Percentiles rank a stretch among this genome's conserved stretches.
These are phyloP conservation scores for Spisula subtruncata DNA, from an alignment of 2,888 invertebrate genomes.

Conservation along the genomic window DNA sequence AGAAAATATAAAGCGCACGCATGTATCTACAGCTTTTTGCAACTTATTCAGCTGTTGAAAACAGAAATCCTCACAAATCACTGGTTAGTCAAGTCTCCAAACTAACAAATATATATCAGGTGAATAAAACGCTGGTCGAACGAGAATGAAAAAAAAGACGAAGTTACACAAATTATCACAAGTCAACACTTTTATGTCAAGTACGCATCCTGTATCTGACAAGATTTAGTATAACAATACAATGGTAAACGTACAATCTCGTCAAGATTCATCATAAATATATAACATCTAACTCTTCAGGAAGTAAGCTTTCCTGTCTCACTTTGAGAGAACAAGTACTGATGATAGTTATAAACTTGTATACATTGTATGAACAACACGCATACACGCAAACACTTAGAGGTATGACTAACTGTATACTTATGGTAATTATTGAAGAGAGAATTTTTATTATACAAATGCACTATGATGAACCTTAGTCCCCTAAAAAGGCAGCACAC, in stretches of 20 bases:
- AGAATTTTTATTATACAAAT: too few species aligned
- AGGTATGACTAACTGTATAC: conserved; percentile 1
- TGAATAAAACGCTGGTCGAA: too few species aligned
- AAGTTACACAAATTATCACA: neutral
- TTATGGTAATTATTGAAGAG: neutral
- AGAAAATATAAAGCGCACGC: neutral
- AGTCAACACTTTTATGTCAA: neutral
- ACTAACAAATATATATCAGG: too few species aligned
- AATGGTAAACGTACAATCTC: neutral
- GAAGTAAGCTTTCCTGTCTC: neutral
- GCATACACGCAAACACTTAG: neutral
- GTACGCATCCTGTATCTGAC: neutral
- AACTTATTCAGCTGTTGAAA: too few species aligned
- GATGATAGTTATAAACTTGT: neutral
- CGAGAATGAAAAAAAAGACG: neutral
- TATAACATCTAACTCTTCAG: neutral
- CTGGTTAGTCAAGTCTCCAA: too few species aligned
- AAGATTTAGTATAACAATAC: neutral
- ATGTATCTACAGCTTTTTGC: neutral
- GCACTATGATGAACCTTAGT: neutral
- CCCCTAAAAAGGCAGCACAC: neutral
- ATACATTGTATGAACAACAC: neutral
- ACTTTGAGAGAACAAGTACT: neutral
- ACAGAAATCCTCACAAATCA: too few species aligned
- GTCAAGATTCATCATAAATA: neutral